These are phyloP conservation scores for Oriolus oriolus DNA, from an alignment of 2,113 vertebrate species.

Conservation along the genomic window DNA sequence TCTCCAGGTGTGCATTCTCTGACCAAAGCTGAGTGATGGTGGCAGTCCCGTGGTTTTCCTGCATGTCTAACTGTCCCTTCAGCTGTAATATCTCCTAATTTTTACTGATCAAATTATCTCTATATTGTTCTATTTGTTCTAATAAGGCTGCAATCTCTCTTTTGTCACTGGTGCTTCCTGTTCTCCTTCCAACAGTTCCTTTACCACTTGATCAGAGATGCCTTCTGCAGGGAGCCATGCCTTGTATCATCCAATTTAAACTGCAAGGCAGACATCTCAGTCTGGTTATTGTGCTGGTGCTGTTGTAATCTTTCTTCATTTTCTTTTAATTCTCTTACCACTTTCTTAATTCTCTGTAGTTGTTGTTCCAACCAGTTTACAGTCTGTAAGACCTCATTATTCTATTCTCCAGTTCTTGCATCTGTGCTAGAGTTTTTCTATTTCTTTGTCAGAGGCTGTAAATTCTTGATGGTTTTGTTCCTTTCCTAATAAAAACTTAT, in stretches of 20 bases:
- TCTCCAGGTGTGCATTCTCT: conserved; percentile 60
- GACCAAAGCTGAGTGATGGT: conserved; percentile 58
- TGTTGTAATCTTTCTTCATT: conserved; percentile 81
- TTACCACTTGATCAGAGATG: conserved; percentile 51
- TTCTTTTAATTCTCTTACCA: conserved; percentile 73
- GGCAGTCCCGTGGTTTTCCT: conserved; percentile 43
- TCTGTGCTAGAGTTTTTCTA: conserved; percentile 66
- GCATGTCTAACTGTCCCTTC: conserved; percentile 69
- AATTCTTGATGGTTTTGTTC: conserved; percentile 75
- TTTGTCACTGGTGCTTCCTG: conserved; percentile 69
- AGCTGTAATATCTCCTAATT: conserved; percentile 73
- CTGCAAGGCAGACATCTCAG: conserved; percentile 78
- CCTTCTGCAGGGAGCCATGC: conserved; percentile 58
- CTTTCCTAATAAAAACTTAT: conserved; percentile 70
- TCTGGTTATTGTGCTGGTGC: conserved; percentile 75
- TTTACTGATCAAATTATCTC: conserved; percentile 71
- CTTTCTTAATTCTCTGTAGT: conserved; percentile 69
- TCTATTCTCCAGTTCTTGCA: conserved; percentile 73
- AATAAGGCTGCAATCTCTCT: conserved; percentile 73
- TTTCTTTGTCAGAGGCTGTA: conserved; percentile 74
- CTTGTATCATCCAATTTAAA: conserved; percentile 78
- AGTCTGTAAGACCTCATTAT: conserved; percentile 38
- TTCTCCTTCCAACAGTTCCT: conserved; percentile 63
- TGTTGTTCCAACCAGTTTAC: conserved; percentile 73
- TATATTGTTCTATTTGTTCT: conserved; percentile 69